Base-by-base conservation (phyloP, 1,140 invertebrate species). In the Matsumurasca onukii region DNA sequence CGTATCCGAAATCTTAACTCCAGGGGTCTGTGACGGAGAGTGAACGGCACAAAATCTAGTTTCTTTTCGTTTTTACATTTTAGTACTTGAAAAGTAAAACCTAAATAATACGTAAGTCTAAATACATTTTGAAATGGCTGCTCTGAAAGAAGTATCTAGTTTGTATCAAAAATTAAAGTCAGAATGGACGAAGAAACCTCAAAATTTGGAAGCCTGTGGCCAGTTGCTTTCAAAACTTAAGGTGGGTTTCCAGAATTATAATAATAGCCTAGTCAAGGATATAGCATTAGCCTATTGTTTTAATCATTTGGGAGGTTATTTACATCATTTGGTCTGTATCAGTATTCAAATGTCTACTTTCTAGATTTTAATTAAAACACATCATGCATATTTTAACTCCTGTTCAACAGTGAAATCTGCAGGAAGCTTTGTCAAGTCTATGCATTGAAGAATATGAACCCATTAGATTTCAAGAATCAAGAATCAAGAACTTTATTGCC, bases 211-310 rank as follows among this genome's bases (percentile, higher is more conserved):
- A 55, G 88, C 88, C 83, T 91, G 89, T 73, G 88, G 88, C 22
- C 84, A 88, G 75, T 77, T 91, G 57, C 78, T 92, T 27, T 86
- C 88, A 72, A 85, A 90, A 79, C 82, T 92, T 55, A 92, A 92
- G 83, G 89, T 90, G 81, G 78, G 73, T 70, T 71, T 70, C 59
- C n/a, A 0, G 22, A 52, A 30, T 66, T 51, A 68, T 45, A 22
- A 57, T 34, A 5, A 22, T 59, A 71, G 66, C 66, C 39, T 24
- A 17, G 1, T 59, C 45, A 49, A 9, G 45, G 61, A 29, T 34
- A 0, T 34, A 65, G 31, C 55, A 65, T 68, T 65, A 64, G 57
- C 31, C 63, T 66, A 64, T 24, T 67, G 63, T 68, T 65, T 61
- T 65, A 61, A 3, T 59, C 57, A 22, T 2, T 68, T 49, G 39